phyloP scores from a whole-genome alignment of 2,888 invertebrate species.

The Agrochola lota region DNA sequence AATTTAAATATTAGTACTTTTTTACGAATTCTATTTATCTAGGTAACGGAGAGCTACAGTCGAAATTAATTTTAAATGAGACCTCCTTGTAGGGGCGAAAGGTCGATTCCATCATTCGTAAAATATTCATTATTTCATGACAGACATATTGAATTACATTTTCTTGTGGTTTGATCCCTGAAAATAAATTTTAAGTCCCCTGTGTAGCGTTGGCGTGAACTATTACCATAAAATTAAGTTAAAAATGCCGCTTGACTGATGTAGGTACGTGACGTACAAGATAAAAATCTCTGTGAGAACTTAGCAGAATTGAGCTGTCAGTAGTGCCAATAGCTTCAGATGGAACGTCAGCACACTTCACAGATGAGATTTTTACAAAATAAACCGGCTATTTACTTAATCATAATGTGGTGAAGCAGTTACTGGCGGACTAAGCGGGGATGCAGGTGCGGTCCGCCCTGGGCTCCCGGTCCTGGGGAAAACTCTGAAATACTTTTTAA shows the following conservation, averaged over 20 bases:
- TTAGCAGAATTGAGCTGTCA: too few relatives aligned
- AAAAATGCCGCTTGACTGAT: neutral
- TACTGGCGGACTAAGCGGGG: too few relatives aligned
- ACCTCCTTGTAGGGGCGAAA: neutral
- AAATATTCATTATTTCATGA: constrained; percentile 10
- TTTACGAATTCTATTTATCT: neutral
- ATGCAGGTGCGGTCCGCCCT: too few relatives aligned
- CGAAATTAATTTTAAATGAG: neutral
- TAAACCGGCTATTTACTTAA: too few relatives aligned
- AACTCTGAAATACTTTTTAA: too few relatives aligned
- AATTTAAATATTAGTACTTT: neutral
- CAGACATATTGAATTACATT: constrained; percentile 10
- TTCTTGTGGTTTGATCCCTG: constrained; percentile 4
- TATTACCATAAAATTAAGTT: neutral
- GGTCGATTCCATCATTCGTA: neutral
- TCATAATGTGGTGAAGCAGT: too few relatives aligned
- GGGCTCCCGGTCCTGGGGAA: too few relatives aligned
- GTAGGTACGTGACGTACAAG: too few relatives aligned
- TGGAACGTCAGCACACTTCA: too few relatives aligned
- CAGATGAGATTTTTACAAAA: too few relatives aligned
- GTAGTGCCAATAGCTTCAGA: too few relatives aligned
- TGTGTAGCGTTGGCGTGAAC: neutral
- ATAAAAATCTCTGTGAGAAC: too few relatives aligned
- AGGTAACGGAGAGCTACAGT: neutral
- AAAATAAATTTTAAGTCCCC: constrained; percentile 9